Evolutionary conservation across 2,888 invertebrate species (phyloP), one percentile per base, ranked within the genome.

Genomic region (Peribatodes rhomboidaria): DNA sequence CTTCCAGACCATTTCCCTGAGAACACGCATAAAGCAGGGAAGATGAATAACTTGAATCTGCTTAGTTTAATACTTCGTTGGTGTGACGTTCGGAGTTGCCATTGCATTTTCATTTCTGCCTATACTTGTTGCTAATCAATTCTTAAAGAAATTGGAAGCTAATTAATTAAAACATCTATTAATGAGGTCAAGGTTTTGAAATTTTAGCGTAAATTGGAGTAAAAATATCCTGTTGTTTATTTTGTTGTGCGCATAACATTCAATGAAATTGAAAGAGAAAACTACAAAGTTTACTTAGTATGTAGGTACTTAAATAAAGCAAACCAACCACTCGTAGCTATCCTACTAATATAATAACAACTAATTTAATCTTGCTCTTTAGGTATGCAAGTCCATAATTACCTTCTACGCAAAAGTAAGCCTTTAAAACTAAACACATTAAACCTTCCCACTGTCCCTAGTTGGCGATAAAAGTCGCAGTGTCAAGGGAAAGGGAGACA

Each of bases 21-120:
- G 22, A 55, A 33, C 42, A 49, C 41, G 18, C 61, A 61, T 61
- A 55, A 61, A 55, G 31, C 41, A 46, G 33, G 37, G 18, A n/a
- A 53, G 61, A 61, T 55, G 61, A 61, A 61, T 61, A 61, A 61
- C 54, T 55, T 61, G 37, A 61, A 33, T 42, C 55, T 54, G 54
- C 49, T 61, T 41, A 42, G 39, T 46, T 47, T 61, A 54, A 61
- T 47, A 44, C 13, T 22, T 33, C 44, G 14, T 41, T 31, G 59
- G 20, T 20, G 18, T 33, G 3, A 42, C n/a, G n/a, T 18, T 41
- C n/a, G 22, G 53, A 16, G 60, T 53, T 60, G 52, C 53, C 60
- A 16, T 46, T 18, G 10, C 37, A 33, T n/a, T 4, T 4, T 27
- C 2, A 27, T 27, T 27, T 27, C 27, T 27, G 6, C 27, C 27